Base-by-base conservation (phyloP, 2,888 invertebrate species). In the Uloborus plumipes region DNA sequence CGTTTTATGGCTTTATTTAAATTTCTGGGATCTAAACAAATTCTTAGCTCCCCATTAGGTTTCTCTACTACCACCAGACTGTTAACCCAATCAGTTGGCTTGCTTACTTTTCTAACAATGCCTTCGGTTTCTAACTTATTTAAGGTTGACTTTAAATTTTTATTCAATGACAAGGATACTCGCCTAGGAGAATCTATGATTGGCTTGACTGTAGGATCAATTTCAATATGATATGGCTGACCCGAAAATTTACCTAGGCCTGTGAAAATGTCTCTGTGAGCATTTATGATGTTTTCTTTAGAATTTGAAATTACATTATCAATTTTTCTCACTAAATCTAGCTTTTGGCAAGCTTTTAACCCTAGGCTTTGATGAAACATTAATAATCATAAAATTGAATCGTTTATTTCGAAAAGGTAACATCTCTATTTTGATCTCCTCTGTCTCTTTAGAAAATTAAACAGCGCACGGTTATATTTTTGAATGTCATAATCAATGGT, bases 41-140 rank as follows among this genome's bases (percentile, higher is more conserved):
- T 51, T 1, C 61, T 11, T n/a, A 67, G n/a, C 22, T 53, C 67
- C 3, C 67, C 73, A 59, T 73, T 79, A 6, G 79, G 31, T 59
- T 73, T 79, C 50, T 66, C 69, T 13, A 67, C 67, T 9, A 79
- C 47, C 11, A 79, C 72, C 14, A 67, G 18, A 61, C 61, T 66
- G 31, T 61, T 72, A 2, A 67, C 73, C 59, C 72, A 79, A 55
- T 79, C 55, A 39, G 67, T 80, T 9, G 67, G 55, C 31, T 61
- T 76, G n/a, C 47, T 69, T 15, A 61, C 62, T 9, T 59, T 18
- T 15, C 3, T 16, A 13, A 75, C 49, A 16, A 67, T 50, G 6
- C 67, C 59, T 31, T 59, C 13, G 13, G 13, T n/a, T 58, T 59
- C 75, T 59, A 66, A 61, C 16, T 75, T 53, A n/a, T 59, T 15